These are phyloP conservation scores for Periophthalmus modestus DNA, from an alignment of 2,113 vertebrate genomes.

Conservation along the genomic window DNA sequence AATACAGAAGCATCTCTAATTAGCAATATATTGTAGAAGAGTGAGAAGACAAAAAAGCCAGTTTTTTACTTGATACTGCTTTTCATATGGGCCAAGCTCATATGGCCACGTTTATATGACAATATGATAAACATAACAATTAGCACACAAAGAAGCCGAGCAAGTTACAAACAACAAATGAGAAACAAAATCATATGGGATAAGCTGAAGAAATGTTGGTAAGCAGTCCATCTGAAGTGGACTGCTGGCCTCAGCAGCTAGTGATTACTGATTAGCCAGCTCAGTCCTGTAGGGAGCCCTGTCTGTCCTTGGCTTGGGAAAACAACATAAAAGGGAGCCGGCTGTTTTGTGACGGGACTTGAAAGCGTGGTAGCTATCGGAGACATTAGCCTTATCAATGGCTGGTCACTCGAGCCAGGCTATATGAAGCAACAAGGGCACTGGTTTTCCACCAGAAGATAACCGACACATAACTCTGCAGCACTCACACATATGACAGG, in stretches of 20 bases:
- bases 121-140: not conserved
- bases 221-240: conserved; percentile 65
- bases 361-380: conserved; percentile 88
- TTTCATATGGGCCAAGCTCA: not conserved
- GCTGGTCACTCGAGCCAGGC: conserved; percentile 76
- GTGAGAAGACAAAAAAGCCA: not conserved
- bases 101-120: not conserved
- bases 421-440: conserved; percentile 88
- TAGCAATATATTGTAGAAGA: not conserved
- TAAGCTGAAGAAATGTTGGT: conserved; percentile 26
- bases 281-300: conserved; percentile 72
- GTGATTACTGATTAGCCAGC: conserved; percentile 91
- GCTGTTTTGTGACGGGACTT: conserved; percentile 86
- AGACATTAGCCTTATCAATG: conserved; percentile 87
- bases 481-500: conserved; percentile 41
- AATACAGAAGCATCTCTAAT: conserved; percentile 18
- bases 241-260: conserved; percentile 76
- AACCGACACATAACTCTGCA: conserved; percentile 70
- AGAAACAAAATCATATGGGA: not conserved
- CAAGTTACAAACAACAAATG: not conserved
- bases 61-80: not conserved
- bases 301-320: conserved; percentile 89
- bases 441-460: conserved; percentile 77
- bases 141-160: not conserved
- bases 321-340: conserved; percentile 88